These are phyloP conservation scores for Bubo scandiacus DNA, from an alignment of 2,113 vertebrate species.

Conservation along the genomic window DNA sequence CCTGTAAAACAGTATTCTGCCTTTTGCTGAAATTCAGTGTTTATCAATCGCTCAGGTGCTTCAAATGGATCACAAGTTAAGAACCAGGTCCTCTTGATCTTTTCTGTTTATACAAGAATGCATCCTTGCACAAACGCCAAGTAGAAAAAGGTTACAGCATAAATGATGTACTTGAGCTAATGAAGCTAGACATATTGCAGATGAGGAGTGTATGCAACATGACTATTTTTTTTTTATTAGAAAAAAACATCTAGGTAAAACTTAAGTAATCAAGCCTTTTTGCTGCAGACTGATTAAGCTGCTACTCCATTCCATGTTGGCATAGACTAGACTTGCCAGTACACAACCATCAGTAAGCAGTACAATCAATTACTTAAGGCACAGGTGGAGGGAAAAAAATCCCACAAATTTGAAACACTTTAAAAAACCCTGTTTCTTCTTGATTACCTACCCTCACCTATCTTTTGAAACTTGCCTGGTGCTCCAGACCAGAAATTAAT, in stretches of 20 bases:
- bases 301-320: not conserved
- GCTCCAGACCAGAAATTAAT: not conserved
- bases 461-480: not conserved
- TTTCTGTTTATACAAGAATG: rapidly evolving
- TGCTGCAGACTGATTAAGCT: not conserved
- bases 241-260: not conserved
- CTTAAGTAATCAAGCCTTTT: not conserved
- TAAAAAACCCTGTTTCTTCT: rapidly evolving
- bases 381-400: not conserved
- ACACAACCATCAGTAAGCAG: not conserved
- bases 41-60: not conserved
- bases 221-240: not conserved
- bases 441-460: not conserved
- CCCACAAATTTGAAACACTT: not conserved
- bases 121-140: not conserved
- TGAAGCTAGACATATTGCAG: not conserved
- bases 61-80: not conserved
- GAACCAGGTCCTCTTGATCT: not conserved
- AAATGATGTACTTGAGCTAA: not conserved
- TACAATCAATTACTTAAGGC: too few relatives aligned
- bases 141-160: rapidly evolving
- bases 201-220: not conserved
- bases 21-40: not conserved
- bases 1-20: not conserved
- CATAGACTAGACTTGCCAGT: not conserved